phyloP scores from a whole-genome alignment of 2,888 invertebrate species.

The Macrophya annulata region DNA sequence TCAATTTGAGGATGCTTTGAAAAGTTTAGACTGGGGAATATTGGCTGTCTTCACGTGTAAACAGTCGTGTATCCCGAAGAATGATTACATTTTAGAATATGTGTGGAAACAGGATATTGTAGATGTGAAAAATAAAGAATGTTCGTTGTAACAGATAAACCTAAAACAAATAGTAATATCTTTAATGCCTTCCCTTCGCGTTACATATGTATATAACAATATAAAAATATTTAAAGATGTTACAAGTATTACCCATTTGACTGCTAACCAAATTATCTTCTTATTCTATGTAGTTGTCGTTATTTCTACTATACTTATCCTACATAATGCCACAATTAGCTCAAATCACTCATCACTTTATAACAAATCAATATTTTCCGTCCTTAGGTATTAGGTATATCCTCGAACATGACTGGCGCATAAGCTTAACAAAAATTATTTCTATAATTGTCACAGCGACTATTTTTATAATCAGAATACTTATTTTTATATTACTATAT shows the following conservation, averaged over 20 bases:
- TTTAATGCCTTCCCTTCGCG: neutral
- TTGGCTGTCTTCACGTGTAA: slow-evolving; percentile 93
- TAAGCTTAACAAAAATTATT: neutral
- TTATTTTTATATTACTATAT: neutral
- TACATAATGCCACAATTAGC: slow-evolving; percentile 25
- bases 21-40: slow-evolving; percentile 94
- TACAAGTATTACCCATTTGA: neutral
- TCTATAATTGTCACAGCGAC: slow-evolving; percentile 7
- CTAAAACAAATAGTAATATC: neutral
- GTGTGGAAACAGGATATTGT: slow-evolving; percentile 92
- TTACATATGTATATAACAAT: neutral
- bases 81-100: slow-evolving; percentile 89
- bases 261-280: slow-evolving; percentile 3
- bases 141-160: neutral
- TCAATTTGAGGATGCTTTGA: slow-evolving; percentile 83
- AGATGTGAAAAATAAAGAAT: slow-evolving; percentile 62
- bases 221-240: slow-evolving; percentile 34
- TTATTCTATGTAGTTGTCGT: neutral
- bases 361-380: neutral
- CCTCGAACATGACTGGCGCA: neutral
- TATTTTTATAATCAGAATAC: neutral
- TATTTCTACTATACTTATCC: neutral
- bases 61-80: slow-evolving; percentile 86
- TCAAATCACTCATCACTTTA: slow-evolving; percentile 2
- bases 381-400: neutral